Evolutionary conservation across 2,888 invertebrate species (phyloP).

Genomic region (Salticus scenicus): DNA sequence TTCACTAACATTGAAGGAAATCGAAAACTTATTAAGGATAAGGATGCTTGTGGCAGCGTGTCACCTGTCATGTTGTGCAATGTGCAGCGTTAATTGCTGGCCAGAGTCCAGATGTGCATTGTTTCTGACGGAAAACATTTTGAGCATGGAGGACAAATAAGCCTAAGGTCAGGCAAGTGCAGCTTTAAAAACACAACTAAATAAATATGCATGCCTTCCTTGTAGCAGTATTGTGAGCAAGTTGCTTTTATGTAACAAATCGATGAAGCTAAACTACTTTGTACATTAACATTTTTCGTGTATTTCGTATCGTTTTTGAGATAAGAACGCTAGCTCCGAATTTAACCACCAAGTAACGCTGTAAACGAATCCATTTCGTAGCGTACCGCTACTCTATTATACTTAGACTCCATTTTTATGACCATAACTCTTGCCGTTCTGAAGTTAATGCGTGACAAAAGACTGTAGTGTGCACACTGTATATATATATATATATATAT

Average conservation of each 20-base stretch:
- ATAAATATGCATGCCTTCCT: too few species aligned
- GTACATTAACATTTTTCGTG: not conserved
- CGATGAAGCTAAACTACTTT: not conserved
- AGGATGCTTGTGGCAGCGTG: not conserved
- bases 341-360: not conserved
- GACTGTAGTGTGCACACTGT: too few species aligned
- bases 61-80: not conserved
- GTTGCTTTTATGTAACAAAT: too few species aligned
- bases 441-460: not conserved
- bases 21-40: not conserved
- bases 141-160: not conserved
- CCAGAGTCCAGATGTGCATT: not conserved
- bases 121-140: not conserved
- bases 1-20: not conserved
- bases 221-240: too few species aligned
- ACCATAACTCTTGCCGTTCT: not conserved
- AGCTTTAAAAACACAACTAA: too few species aligned
- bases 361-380: not conserved
- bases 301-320: not conserved
- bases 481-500: too few species aligned
- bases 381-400: not conserved
- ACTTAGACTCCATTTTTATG: not conserved
- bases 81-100: not conserved
- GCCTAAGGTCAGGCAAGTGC: too few species aligned
- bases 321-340: not conserved